Evolutionary conservation across 1,140 invertebrate species (phyloP), one percentile per base, ranked within the genome.

Genomic region (Drosophila sechellia): DNA sequence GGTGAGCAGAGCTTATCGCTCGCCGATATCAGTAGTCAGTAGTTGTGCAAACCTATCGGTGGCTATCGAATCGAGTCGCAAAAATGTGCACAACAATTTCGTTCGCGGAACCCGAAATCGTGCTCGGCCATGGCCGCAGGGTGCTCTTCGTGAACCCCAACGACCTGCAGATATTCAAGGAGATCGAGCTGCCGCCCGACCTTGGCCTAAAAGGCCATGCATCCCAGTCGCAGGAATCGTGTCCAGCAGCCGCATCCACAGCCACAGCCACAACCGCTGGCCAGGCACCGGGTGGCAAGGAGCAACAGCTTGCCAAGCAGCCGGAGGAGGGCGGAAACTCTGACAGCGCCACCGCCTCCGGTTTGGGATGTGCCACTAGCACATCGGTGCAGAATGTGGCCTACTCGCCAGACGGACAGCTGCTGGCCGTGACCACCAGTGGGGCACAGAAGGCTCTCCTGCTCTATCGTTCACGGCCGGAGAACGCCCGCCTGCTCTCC

Each of bases 101-200:
- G 48, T 91, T 80, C 63, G 50, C 65, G 4, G 83, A 89, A 1
- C 90, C 90, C 5, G 90, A 92, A 46, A 45, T 92, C 22, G 71
- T 92, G 25, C 55, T 92, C 61, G 77, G 75, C 11, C 77, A 85
- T 5, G 87, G 79, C 43, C 86, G 72, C 43, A 81, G 78, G 42
- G 75, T 91, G 27, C 69, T 92, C 11, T 92, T 91, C 52, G 68
- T 92, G 4, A 92, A 92, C 72, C 90, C 90, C 20, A 69, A 87
- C 57, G 90, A 92, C 50, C 68, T 91, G 55, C 90, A 92, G 79
- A 91, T 92, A n/a, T 92, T 91, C 35, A 92, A 92, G 54, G 85
- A 91, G n/a, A 77, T 92, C 17, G 57, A 77, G 22, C 40, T 92
- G 5, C 87, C 90, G 3, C 59, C 76, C 2, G 87, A 92, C 56